Base-by-base conservation (phyloP, 2,797 vertebrate species). In the Sebastes itinus region DNA sequence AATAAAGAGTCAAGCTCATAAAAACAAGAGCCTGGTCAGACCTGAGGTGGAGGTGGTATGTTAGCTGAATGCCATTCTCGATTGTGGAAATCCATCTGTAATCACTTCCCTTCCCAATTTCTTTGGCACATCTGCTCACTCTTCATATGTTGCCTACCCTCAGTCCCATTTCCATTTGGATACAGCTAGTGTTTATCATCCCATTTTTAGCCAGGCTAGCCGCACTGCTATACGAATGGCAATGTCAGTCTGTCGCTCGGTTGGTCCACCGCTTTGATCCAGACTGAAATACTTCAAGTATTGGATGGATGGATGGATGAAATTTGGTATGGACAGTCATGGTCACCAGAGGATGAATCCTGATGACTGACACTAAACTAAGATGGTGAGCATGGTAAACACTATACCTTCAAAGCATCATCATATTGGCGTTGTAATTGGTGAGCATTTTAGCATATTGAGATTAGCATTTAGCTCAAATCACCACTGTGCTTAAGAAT, bases 21-120 rank as follows among this genome's bases (percentile, higher is more conserved):
- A 52, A n/a, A 52, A 52, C 20, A 52, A 52, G 46, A 52, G 68
- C n/a, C 56, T 82, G 72, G 67, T 82, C 75, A 69, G 38, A 54
- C 71, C 56, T 66, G 30, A 72, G 42, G 59, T 35, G n/a, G 33
- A 78, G n/a, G 72, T 49, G 52, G 58, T 58, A 56, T 35, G 55
- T 74, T 25, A 27, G 38, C 49, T 32, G 8, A 75, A 58, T 67
- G 7, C 27, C 4, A 28, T 58, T 74, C 49, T 56, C 22, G 7
- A 76, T 72, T 56, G 20, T 67, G 42, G 33, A 59, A 66, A 58
- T 3, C 32, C n/a, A 80, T 69, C 30, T 76, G 22, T 32, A 46
- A 73, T 67, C n/a, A 30, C n/a, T 42, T 72, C 12, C 5, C 59
- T 65, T 75, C 10, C 16, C 6, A 66, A 9, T 35, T 27, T 77